Evolutionary conservation across 2,113 vertebrate species (phyloP), one percentile per base, ranked within the genome.

Genomic region (Pogonocichla stellata): DNA sequence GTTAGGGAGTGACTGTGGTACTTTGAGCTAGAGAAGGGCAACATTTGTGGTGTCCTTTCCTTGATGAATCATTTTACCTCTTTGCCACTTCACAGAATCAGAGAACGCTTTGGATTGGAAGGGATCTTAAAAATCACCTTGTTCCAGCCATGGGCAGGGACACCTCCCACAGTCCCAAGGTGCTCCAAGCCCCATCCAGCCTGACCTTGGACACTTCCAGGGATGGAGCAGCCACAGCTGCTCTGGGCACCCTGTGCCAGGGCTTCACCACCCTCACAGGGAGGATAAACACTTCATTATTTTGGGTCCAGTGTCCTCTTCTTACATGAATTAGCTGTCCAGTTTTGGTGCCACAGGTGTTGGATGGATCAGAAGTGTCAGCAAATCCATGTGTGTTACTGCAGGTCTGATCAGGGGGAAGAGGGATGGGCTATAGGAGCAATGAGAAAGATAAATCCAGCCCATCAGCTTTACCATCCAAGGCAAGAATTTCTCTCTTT

Each of bases 111-210:
- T 48, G 25, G 20, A 33, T 33, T 54, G 34, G 25, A 77, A 48
- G 20, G 10, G 34, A 42, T 36, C 34, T 70, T 36, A 70, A 77
- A 69, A 36, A 42, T 36, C 10, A 19, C 19, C 34, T 36, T 2
- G 2, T 69, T 56, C 47, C 54, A 69, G 6, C 2, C 20, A 5
- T 26, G 20, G 19, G 9, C 54, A 75, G 9, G 10, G 40, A 56
- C 47, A 33, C 1, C 6, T 62, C 4, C 10, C 29, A 8, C 31
- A 6, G 1, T 1, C 6, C 40, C 47, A 50, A 34, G 47, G 0
- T 50, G 26, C 26, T 77, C 48, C 22, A 19, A 53, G 13, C 53
- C 24, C 45, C 0, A 0, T 40, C 61, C 53, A 75, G 0, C 54
- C 47, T 31, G 47, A 10, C 31, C 11, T 26, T 48, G 87, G 0